Evolutionary conservation across 2,888 invertebrate species (phyloP).

Genomic region (Troides helena): DNA sequence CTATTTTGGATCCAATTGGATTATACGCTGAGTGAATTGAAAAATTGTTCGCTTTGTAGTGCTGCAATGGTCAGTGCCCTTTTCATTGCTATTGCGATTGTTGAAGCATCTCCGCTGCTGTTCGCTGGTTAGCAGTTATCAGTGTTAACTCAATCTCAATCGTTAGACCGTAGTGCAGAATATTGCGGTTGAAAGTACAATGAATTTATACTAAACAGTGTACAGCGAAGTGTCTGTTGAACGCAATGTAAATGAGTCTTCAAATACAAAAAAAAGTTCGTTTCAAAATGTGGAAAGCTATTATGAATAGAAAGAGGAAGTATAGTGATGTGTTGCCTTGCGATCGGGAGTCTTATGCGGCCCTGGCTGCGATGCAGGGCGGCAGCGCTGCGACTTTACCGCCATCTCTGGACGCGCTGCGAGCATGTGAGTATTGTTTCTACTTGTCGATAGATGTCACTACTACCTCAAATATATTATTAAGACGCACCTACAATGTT

Average conservation of each 20-base stretch:
- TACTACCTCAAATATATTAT: slow-evolving; percentile 30
- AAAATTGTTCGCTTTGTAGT: slow-evolving; percentile 27
- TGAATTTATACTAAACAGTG: not conserved
- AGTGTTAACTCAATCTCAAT: slow-evolving; percentile 42
- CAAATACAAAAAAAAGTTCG: slow-evolving; percentile 64
- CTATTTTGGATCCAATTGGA: not conserved
- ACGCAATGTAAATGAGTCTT: slow-evolving; percentile 65
- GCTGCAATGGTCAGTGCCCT: slow-evolving; percentile 60
- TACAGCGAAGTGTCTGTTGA: slow-evolving; percentile 12
- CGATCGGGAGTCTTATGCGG: slow-evolving; percentile 70
- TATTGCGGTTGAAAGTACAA: slow-evolving; percentile 24
- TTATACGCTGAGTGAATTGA: slow-evolving; percentile 21
- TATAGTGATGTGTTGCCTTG: slow-evolving; percentile 67
- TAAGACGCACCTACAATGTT: not conserved
- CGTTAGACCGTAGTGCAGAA: slow-evolving; percentile 34
- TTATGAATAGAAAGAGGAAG: slow-evolving; percentile 72
- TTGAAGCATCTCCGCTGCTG: slow-evolving; percentile 54
- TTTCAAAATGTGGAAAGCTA: slow-evolving; percentile 75
- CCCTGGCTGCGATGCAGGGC: slow-evolving; percentile 73
- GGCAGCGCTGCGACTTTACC: slow-evolving; percentile 72
- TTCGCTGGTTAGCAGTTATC: slow-evolving; percentile 66
- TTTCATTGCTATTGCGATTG: slow-evolving; percentile 57
- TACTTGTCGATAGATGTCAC: slow-evolving; percentile 63
- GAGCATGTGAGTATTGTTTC: slow-evolving; percentile 73
- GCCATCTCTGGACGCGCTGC: slow-evolving; percentile 75